Percentiles rank a stretch among this genome's conserved stretches.
Conservation (phyloP, 2,797 vertebrate genomes). For the Intellagama lesueurii region DNA sequence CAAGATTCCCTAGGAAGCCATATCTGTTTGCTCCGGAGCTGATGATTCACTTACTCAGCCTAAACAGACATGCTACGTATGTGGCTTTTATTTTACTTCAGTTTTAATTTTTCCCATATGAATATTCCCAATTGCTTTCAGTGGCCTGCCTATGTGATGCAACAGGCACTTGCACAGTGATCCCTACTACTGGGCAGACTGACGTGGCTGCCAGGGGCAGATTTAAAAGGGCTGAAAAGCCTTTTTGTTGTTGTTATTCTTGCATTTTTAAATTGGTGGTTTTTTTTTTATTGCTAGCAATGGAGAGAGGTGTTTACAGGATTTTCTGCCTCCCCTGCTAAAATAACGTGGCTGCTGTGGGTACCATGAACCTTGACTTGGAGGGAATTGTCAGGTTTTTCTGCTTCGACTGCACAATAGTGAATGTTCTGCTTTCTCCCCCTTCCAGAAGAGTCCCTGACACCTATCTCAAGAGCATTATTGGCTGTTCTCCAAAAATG, state of each 20-base stretch:
- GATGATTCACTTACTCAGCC: not conserved
- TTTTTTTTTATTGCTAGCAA: not conserved
- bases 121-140: not conserved
- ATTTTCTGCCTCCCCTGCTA: not conserved
- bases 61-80: not conserved
- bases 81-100: not conserved
- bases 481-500: no score
- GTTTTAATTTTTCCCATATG: not conserved
- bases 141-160: not conserved
- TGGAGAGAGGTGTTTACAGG: not conserved
- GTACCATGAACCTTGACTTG: not conserved
- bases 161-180: not conserved
- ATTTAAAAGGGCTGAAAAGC: not conserved
- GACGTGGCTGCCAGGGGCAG: not conserved
- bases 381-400: not conserved
- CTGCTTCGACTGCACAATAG: not conserved
- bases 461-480: no score
- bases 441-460: no score
- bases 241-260: no score
- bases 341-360: not conserved
- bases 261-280: not conserved
- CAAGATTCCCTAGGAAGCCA: not conserved
- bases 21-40: not conserved
- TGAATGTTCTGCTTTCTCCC: no score
- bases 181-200: not conserved